Percentiles rank a stretch among this genome's conserved stretches.
Evolutionary conservation across 1,140 invertebrate genomes (phyloP).

Genomic region (Lepidurus arcticus): DNA sequence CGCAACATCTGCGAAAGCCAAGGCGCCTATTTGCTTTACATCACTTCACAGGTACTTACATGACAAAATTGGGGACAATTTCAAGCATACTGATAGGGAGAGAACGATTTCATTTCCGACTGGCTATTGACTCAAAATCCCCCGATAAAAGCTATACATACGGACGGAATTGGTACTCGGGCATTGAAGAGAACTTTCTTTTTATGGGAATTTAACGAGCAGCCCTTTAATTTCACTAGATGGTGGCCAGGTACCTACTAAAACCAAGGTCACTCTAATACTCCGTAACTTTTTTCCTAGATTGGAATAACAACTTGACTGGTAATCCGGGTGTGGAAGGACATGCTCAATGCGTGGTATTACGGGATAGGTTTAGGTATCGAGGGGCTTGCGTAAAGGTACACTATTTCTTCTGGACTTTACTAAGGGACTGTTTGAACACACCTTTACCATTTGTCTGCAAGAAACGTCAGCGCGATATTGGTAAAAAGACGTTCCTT

Average conservation of each 20-base stretch:
- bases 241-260: slow-evolving; percentile 46
- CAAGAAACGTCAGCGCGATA: slow-evolving; percentile 49
- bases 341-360: slow-evolving; percentile 26
- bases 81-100: slow-evolving; percentile 43
- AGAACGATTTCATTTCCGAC: slow-evolving; percentile 58
- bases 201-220: slow-evolving; percentile 51
- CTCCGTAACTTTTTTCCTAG: background rate
- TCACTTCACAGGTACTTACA: slow-evolving; percentile 45
- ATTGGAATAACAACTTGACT: slow-evolving; percentile 26
- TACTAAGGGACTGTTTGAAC: slow-evolving; percentile 46
- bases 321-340: slow-evolving; percentile 22
- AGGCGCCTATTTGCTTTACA: slow-evolving; percentile 49
- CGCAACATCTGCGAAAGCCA: slow-evolving; percentile 35
- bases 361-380: slow-evolving; percentile 26
- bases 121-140: slow-evolving; percentile 47
- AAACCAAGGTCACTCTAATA: background rate
- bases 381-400: slow-evolving; percentile 35
- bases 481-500: slow-evolving; percentile 43
- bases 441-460: slow-evolving; percentile 50
- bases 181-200: slow-evolving; percentile 47
- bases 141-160: slow-evolving; percentile 49
- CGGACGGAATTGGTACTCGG: slow-evolving; percentile 50
- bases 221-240: slow-evolving; percentile 43
- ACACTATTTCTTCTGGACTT: slow-evolving; percentile 54
- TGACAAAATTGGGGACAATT: background rate